Percentiles rank a stretch among this genome's conserved stretches.
These are phyloP conservation scores for Ceratitis capitata DNA, from an alignment of 1,140 invertebrate genomes.

Conservation along the genomic window DNA sequence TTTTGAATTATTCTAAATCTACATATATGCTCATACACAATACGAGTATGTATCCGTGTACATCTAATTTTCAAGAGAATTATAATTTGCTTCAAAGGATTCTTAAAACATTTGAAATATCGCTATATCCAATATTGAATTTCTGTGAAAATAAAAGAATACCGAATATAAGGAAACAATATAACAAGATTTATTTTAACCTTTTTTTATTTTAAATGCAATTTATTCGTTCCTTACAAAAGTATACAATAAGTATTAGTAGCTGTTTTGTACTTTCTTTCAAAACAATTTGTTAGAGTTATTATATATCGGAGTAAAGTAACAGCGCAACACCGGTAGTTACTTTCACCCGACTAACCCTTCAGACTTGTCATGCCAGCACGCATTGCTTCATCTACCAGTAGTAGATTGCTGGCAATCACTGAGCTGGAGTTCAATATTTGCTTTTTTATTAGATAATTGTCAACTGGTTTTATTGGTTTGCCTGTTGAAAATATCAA, in stretches of 20 bases:
- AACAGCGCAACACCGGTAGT: too few species aligned
- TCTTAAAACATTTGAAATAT: too few species aligned
- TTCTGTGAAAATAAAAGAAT: too few species aligned
- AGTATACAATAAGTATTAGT: neutral
- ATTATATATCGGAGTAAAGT: neutral
- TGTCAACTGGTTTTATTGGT: conserved; percentile 85
- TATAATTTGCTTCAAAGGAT: too few species aligned
- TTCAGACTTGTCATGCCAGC: conserved; percentile 98
- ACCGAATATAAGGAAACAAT: too few species aligned
- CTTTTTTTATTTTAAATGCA: neutral
- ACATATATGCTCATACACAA: too few species aligned
- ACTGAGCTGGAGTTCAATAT: conserved; percentile 97
- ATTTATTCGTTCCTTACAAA: neutral
- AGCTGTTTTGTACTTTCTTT: neutral
- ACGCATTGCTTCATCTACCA: conserved; percentile 99
- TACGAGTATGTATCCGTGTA: too few species aligned
- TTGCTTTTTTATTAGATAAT: conserved; percentile 97
- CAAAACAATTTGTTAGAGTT: neutral
- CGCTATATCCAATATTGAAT: too few species aligned
- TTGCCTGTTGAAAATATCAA: conserved; percentile 91
- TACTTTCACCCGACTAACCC: conserved; percentile 69
- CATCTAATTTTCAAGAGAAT: too few species aligned
- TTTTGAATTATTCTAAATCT: too few species aligned
- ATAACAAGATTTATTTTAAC: too few species aligned
- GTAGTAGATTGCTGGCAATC: conserved; percentile 95